Evolutionary conservation across 2,797 vertebrate species (phyloP).

Genomic region (Phataginus tricuspis): DNA sequence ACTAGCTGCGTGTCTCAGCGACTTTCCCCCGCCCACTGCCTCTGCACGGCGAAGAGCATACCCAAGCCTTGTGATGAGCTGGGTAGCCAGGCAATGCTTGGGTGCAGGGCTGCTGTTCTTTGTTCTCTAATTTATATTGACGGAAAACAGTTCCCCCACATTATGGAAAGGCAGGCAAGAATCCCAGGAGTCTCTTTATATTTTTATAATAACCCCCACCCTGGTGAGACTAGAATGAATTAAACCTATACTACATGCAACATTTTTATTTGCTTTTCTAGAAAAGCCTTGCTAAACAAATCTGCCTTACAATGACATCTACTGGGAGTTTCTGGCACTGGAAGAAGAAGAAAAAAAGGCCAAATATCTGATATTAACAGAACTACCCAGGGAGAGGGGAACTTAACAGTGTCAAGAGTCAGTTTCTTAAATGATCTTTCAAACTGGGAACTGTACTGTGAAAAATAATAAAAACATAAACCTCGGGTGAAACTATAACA

Average conservation of each 20-base stretch:
- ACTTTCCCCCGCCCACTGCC: too few species aligned
- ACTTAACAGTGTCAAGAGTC: neutral
- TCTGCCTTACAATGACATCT: constrained; percentile 86
- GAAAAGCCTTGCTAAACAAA: constrained; percentile 46
- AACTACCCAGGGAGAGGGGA: neutral
- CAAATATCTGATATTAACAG: neutral
- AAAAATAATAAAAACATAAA: constrained; percentile 22
- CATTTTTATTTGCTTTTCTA: neutral
- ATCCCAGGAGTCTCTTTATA: neutral
- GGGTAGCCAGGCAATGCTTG: neutral
- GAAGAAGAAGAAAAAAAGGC: neutral
- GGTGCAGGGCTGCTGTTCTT: neutral
- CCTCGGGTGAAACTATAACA: constrained; percentile 32
- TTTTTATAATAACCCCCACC: neutral
- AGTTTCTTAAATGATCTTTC: neutral
- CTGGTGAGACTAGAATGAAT: neutral
- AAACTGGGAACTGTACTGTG: neutral
- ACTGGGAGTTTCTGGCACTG: constrained; percentile 81
- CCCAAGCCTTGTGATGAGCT: neutral
- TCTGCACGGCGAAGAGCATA: neutral
- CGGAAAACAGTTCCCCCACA: neutral
- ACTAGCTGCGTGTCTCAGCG: neutral
- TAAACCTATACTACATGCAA: neutral
- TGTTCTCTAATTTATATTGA: neutral
- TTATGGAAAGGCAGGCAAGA: neutral